phyloP scores from a whole-genome alignment of 2,888 invertebrate genomes.

The Tanytarsus gracilentus region DNA sequence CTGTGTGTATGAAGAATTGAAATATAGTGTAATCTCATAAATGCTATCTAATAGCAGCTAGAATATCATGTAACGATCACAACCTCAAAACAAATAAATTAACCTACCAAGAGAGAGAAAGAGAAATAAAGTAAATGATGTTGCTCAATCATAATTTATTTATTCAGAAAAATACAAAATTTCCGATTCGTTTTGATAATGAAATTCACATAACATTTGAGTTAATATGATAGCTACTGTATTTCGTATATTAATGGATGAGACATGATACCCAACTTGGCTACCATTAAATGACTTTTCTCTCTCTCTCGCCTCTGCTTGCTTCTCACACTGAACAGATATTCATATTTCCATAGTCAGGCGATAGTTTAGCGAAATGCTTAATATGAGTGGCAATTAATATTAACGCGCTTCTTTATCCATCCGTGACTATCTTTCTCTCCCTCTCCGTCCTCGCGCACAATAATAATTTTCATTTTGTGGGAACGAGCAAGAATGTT shows the following conservation, averaged over 20 bases:
- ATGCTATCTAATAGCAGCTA: constrained; percentile 4
- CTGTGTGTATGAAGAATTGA: no score
- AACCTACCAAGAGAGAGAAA: neutral
- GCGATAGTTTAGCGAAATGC: no score
- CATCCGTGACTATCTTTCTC: neutral
- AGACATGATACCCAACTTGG: constrained; percentile 9
- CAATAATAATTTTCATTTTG: neutral
- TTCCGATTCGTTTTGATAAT: constrained; percentile 10
- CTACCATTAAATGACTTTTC: constrained; percentile 3
- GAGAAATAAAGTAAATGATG: constrained; percentile 1
- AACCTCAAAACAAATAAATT: neutral
- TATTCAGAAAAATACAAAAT: neutral
- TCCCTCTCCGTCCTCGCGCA: neutral
- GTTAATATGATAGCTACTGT: constrained; percentile 14
- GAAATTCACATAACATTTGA: constrained; percentile 11
- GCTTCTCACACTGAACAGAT: no score
- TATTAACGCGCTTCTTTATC: constrained; percentile 11
- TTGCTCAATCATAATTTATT: neutral
- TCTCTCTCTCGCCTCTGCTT: constrained; percentile 1
- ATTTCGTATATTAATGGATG: no score
- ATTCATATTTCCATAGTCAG: no score
- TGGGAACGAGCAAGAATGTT: constrained; percentile 15
- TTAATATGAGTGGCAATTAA: constrained; percentile 20
- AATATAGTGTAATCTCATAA: no score
- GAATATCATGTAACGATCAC: constrained; percentile 1